These are phyloP conservation scores for Phenganax marumi DNA, from an alignment of 92 coral and sea anemone genomes.

Conservation along the genomic window DNA sequence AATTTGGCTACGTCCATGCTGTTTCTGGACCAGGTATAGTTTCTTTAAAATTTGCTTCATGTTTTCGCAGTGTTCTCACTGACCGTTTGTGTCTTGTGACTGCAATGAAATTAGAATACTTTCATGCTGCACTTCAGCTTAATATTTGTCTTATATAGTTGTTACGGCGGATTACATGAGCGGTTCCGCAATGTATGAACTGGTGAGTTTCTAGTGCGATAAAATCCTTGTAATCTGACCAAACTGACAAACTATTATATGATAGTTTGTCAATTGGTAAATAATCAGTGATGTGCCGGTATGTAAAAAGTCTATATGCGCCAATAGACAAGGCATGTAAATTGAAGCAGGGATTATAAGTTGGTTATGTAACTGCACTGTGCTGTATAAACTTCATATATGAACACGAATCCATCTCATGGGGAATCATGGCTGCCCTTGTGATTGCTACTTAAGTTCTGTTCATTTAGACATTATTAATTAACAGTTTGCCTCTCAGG, in stretches of 20 bases:
- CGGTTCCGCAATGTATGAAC: slow-evolving; percentile 99
- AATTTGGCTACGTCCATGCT: slow-evolving; percentile 94
- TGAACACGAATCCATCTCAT: too few relatives aligned
- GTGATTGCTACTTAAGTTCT: too few relatives aligned
- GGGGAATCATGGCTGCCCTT: too few relatives aligned
- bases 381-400: too few relatives aligned
- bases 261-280: neutral
- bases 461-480: too few relatives aligned
- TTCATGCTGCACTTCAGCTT: neutral
- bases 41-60: neutral
- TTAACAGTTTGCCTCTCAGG: too few relatives aligned
- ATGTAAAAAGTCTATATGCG: neutral
- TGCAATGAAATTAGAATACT: neutral
- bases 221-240: neutral
- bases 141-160: slow-evolving; percentile 54
- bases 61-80: slow-evolving; percentile 34
- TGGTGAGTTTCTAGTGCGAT: slow-evolving; percentile 63
- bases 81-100: slow-evolving; percentile 25
- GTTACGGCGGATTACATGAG: slow-evolving; percentile 99
- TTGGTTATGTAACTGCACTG: too few relatives aligned
- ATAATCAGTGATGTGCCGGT: neutral
- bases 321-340: neutral
- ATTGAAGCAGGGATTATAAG: neutral
- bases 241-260: neutral
- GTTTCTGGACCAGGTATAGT: slow-evolving; percentile 96